Conservation (phyloP, 2,113 vertebrate species). For the Caloenas nicobarica region DNA sequence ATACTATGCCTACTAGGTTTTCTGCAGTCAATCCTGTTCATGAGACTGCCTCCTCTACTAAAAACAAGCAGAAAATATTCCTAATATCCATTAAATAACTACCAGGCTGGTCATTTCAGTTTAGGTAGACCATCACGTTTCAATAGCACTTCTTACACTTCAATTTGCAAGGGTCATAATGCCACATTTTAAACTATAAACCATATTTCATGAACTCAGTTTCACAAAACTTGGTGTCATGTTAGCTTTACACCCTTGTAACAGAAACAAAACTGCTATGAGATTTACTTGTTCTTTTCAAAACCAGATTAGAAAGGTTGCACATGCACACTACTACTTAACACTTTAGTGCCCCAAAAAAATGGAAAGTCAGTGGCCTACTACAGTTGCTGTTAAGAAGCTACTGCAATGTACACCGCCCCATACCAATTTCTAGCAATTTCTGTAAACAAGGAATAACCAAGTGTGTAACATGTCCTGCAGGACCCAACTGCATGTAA, state of each 20-base stretch:
- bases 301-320: background rate
- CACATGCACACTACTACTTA: background rate
- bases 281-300: background rate
- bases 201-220: background rate
- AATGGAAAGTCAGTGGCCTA: background rate
- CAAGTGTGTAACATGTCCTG: fast-evolving
- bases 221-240: background rate
- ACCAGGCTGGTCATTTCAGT: background rate
- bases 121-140: background rate
- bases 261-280: background rate
- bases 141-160: background rate
- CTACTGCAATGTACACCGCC: background rate
- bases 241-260: background rate
- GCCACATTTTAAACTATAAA: background rate
- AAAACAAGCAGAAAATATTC: background rate
- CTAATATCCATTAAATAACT: background rate
- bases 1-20: background rate
- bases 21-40: background rate
- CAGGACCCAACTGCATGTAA: background rate
- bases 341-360: background rate
- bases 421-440: background rate
- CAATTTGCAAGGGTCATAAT: background rate
- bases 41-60: background rate
- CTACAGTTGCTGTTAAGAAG: background rate
- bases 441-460: background rate